A percentile compares a stretch with the other conserved stretches of the same genome.
phyloP scores from a whole-genome alignment of 1,140 invertebrate species.

The Eciton burchellii region DNA sequence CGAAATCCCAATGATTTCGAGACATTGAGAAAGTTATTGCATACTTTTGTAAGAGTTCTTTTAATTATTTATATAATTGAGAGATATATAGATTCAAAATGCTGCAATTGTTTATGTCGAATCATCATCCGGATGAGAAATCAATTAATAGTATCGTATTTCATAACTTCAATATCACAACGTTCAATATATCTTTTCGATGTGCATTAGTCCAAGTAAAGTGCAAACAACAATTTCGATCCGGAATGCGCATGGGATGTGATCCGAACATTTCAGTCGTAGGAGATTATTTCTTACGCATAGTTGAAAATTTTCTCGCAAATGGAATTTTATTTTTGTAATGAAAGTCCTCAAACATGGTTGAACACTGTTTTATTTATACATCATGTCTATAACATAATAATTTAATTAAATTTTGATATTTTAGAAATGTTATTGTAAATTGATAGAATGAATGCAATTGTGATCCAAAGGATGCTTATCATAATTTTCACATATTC shows the following conservation, averaged over 20 bases:
- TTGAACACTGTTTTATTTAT: neutral
- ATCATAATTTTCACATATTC: conserved; percentile 12
- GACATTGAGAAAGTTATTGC: too few relatives aligned
- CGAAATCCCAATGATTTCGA: neutral
- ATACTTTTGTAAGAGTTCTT: too few relatives aligned
- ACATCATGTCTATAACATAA: too few relatives aligned
- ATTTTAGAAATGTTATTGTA: neutral
- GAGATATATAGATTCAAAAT: neutral
- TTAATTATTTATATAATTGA: neutral
- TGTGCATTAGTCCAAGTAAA: neutral
- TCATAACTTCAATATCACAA: neutral
- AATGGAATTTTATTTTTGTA: conserved; percentile 4
- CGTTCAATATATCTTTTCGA: neutral
- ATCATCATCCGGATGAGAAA: neutral
- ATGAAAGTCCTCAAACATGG: neutral
- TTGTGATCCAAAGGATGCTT: neutral
- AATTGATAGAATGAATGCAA: neutral
- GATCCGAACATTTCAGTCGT: neutral
- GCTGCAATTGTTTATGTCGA: too few relatives aligned
- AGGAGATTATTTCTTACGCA: neutral
- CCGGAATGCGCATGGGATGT: neutral
- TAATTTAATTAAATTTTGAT: neutral
- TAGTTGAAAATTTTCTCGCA: neutral
- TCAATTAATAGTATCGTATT: neutral
- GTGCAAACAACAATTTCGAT: conserved; percentile 16